A percentile compares a stretch with the other conserved stretches of the same genome.
These are phyloP conservation scores for Odocoileus hemionus DNA, from an alignment of 2,113 vertebrate genomes.

Conservation along the genomic window DNA sequence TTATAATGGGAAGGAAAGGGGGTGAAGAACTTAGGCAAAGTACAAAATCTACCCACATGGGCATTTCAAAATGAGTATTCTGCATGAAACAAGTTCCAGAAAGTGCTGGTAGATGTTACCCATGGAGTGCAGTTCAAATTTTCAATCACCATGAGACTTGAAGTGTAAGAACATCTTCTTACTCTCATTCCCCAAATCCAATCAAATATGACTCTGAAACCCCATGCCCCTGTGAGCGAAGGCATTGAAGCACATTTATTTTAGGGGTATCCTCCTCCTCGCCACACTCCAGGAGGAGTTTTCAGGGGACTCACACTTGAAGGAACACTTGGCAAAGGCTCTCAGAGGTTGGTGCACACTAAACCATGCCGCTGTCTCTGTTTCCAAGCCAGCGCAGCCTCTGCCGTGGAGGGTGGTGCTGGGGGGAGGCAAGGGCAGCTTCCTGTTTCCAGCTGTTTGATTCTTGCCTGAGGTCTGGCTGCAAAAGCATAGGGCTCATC, in stretches of 20 bases:
- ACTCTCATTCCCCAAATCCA: neutral
- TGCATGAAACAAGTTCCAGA: neutral
- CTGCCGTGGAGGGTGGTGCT: too few species aligned
- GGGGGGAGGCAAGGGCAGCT: neutral
- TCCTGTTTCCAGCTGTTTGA: neutral
- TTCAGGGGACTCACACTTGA: too few species aligned
- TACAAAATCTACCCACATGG: neutral
- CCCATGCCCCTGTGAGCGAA: neutral
- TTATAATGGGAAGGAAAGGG: neutral
- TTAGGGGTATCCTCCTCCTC: neutral
- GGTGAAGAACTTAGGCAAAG: neutral
- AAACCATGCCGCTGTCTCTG: neutral
- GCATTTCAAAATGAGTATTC: neutral
- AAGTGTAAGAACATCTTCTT: neutral
- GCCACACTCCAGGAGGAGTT: accelerated
- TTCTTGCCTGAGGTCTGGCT: neutral
- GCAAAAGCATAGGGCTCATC: neutral
- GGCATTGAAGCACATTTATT: neutral
- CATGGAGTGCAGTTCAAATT: neutral
- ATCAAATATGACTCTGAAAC: neutral
- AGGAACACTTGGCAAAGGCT: neutral
- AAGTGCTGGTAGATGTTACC: neutral
- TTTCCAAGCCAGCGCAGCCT: neutral
- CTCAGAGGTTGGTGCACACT: neutral
- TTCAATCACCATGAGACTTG: neutral